Evolutionary conservation across 1,140 invertebrate species (phyloP).

Genomic region (Diploscapter pachys): DNA sequence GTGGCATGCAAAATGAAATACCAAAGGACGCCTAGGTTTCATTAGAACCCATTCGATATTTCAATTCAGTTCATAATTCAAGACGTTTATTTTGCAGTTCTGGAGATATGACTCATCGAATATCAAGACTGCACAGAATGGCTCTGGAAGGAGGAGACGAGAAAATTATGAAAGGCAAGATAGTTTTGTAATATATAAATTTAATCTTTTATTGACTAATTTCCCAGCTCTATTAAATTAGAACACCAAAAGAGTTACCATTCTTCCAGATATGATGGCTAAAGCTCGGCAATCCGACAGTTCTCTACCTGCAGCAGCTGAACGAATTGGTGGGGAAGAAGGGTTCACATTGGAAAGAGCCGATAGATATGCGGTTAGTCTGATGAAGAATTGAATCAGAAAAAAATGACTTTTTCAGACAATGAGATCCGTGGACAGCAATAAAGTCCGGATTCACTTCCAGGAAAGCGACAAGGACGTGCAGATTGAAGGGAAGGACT

Average conservation of each 20-base stretch:
- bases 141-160: slow-evolving; percentile 9
- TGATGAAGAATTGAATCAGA: neutral
- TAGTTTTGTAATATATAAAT: too few species aligned
- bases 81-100: slow-evolving; percentile 25
- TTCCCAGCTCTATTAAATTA: neutral
- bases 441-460: slow-evolving; percentile 10
- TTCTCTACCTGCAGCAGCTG: neutral
- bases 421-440: neutral
- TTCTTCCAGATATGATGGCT: neutral
- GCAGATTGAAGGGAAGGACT: slow-evolving; percentile 9
- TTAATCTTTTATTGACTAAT: neutral
- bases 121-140: slow-evolving; percentile 26
- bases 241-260: slow-evolving; percentile 17
- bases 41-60: slow-evolving; percentile 21
- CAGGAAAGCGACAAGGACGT: slow-evolving; percentile 19
- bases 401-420: neutral
- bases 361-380: slow-evolving; percentile 23
- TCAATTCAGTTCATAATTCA: slow-evolving; percentile 30
- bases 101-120: slow-evolving; percentile 24
- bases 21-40: slow-evolving; percentile 31
- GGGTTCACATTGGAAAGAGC: slow-evolving; percentile 2
- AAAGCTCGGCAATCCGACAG: too few species aligned
- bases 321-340: slow-evolving; percentile 19
- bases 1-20: slow-evolving; percentile 27
- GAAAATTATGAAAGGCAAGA: neutral